Percentiles rank a stretch among this genome's conserved stretches.
Evolutionary conservation across 2,888 invertebrate genomes (phyloP).

Genomic region (Hololepta plana): DNA sequence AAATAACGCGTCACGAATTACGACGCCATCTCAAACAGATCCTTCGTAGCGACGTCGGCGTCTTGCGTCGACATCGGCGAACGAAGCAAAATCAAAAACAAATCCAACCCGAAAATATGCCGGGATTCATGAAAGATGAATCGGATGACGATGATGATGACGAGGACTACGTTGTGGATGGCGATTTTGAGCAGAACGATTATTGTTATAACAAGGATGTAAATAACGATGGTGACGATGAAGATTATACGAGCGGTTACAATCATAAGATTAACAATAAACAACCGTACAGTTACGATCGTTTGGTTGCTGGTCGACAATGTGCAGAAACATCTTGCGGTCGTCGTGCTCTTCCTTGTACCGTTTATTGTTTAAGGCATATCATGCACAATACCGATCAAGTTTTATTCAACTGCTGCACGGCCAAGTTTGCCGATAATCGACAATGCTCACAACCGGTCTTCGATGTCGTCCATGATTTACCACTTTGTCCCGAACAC

Average conservation of each 20-base stretch:
- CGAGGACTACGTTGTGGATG: too few species aligned
- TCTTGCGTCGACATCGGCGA: too few species aligned
- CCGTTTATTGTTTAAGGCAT: constrained; percentile 68
- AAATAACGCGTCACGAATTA: constrained; percentile 26
- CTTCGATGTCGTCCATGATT: constrained; percentile 58
- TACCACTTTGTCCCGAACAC: constrained; percentile 76
- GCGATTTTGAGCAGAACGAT: constrained; percentile 6
- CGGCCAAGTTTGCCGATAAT: constrained; percentile 61
- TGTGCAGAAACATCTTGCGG: not conserved
- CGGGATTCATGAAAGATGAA: constrained; percentile 3
- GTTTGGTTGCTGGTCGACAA: constrained; percentile 15
- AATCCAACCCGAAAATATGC: constrained; percentile 2
- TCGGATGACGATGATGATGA: too few species aligned
- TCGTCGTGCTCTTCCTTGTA: constrained; percentile 55
- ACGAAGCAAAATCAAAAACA: constrained; percentile 2
- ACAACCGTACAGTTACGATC: too few species aligned
- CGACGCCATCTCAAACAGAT: constrained; percentile 24
- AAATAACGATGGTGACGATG: too few species aligned
- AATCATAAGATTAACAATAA: too few species aligned
- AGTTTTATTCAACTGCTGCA: constrained; percentile 51
- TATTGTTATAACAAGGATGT: constrained; percentile 2
- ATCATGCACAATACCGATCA: constrained; percentile 75
- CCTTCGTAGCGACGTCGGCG: constrained; percentile 22
- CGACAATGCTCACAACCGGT: constrained; percentile 64
- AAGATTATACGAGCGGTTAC: too few species aligned